phyloP scores from a whole-genome alignment of 2,888 invertebrate genomes.

The Imbricaverruca yamaguchii region DNA sequence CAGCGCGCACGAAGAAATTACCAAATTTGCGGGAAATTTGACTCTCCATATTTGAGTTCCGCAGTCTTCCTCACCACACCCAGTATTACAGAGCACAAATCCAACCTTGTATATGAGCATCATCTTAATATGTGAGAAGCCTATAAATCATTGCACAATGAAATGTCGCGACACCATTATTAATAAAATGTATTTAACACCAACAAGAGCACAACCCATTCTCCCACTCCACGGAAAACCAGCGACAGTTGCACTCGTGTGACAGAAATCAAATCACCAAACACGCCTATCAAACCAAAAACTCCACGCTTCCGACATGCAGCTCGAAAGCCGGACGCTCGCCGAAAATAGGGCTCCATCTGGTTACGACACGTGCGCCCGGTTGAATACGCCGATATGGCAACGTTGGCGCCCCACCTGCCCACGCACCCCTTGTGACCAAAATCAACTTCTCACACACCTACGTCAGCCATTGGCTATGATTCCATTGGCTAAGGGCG shows the following conservation, averaged over 20 bases:
- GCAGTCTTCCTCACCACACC: too few relatives aligned
- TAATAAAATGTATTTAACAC: slow-evolving; percentile 21
- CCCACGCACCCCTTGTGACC: neutral
- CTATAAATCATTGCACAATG: too few relatives aligned
- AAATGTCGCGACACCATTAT: neutral
- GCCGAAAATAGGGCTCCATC: neutral
- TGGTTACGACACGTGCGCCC: neutral
- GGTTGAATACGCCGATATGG: neutral
- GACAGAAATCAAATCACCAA: neutral
- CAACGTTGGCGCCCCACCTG: neutral
- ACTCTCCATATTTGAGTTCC: too few relatives aligned
- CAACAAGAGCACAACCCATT: slow-evolving; percentile 15
- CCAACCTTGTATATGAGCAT: too few relatives aligned
- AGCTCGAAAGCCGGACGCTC: neutral
- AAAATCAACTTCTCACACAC: neutral
- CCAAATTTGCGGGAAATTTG: too few relatives aligned
- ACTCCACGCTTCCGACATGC: neutral
- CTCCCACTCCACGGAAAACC: neutral
- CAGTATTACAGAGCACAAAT: too few relatives aligned
- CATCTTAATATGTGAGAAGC: too few relatives aligned
- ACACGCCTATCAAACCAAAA: neutral
- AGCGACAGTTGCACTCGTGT: neutral
- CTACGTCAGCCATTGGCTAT: too few relatives aligned
- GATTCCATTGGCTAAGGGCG: too few relatives aligned
- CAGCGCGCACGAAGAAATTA: too few relatives aligned